phyloP scores from a whole-genome alignment of 2,888 invertebrate species.

The Parapristionchus giblindavisi region DNA sequence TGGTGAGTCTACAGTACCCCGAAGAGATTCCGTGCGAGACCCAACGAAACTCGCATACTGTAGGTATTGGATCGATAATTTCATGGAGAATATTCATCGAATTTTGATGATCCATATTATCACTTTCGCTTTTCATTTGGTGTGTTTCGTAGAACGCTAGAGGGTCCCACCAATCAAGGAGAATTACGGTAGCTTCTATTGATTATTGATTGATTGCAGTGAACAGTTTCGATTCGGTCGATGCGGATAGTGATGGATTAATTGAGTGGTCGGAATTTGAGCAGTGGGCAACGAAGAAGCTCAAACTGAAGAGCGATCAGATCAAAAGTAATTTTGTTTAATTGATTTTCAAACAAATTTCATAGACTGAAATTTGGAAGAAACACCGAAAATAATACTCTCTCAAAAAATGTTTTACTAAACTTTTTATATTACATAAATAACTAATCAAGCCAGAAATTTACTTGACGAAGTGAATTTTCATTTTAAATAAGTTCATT shows the following conservation, averaged over 20 bases:
- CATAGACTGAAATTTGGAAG: background rate
- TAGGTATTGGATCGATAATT: no score
- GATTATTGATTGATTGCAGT: background rate
- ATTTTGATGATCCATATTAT: background rate
- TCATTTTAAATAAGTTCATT: no score
- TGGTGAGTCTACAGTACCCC: background rate
- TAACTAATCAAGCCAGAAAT: background rate
- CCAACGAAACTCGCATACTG: background rate
- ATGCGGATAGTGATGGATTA: constrained; percentile 47
- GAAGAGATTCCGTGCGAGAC: no score
- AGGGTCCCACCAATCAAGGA: no score
- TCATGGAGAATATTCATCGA: background rate
- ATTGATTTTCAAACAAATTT: background rate
- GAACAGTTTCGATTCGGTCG: constrained; percentile 54
- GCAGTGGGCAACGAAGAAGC: constrained; percentile 45
- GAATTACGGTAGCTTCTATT: no score
- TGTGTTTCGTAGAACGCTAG: no score
- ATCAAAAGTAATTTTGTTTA: constrained; percentile 3
- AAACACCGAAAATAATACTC: background rate
- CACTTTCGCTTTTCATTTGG: background rate
- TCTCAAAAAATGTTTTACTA: background rate
- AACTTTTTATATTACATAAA: background rate
- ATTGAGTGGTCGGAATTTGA: constrained; percentile 55
- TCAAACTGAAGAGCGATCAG: constrained; percentile 34
- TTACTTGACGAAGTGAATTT: background rate